A percentile compares a stretch with the other conserved stretches of the same genome.
Evolutionary conservation across 2,113 vertebrate genomes (phyloP).

Genomic region (Catagonus wagneri): DNA sequence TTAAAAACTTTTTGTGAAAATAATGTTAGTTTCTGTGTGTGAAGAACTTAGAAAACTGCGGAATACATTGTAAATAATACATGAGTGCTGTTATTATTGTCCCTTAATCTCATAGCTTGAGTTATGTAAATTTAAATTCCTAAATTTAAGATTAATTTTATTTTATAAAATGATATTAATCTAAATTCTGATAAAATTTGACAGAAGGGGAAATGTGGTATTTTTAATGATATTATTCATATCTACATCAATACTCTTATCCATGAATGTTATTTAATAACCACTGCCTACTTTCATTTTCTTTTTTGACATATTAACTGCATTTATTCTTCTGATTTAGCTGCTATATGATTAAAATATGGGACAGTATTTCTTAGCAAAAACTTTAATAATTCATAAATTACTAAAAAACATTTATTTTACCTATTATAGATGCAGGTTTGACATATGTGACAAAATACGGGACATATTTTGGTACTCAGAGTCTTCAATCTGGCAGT

Average conservation of each 20-base stretch:
- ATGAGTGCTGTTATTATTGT: neutral
- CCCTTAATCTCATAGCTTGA: neutral
- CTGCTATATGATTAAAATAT: constrained; percentile 47
- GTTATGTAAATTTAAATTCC: constrained; percentile 35
- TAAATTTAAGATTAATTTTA: neutral
- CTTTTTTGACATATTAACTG: neutral
- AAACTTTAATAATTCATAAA: constrained; percentile 11
- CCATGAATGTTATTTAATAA: constrained; percentile 44
- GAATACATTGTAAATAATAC: neutral
- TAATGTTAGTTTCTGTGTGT: neutral
- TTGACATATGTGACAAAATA: constrained; percentile 13
- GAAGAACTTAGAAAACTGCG: neutral
- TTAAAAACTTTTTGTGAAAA: neutral
- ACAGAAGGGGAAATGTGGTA: neutral
- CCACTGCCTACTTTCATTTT: neutral
- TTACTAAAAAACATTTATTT: neutral
- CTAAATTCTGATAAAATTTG: neutral
- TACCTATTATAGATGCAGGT: neutral
- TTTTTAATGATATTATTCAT: neutral
- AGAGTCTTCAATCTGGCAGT: neutral
- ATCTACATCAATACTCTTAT: neutral
- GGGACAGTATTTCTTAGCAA: neutral
- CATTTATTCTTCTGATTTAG: constrained; percentile 15
- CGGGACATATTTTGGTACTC: neutral
- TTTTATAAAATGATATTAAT: too few species aligned